phyloP scores from a whole-genome alignment of 2,113 vertebrate species.

The Serinus canaria region DNA sequence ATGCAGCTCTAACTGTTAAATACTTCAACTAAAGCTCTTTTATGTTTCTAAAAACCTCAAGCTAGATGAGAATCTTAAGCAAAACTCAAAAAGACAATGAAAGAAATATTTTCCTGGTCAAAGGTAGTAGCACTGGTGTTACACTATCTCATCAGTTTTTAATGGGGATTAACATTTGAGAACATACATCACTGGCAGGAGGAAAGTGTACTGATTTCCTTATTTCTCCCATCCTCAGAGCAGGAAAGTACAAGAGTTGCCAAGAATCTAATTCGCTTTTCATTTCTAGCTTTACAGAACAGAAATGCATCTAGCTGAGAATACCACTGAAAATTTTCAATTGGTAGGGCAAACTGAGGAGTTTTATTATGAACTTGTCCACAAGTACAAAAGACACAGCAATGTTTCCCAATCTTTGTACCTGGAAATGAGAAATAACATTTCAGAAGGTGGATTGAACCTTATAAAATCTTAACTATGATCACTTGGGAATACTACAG shows the following conservation, averaged over 20 bases:
- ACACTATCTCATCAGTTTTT: neutral
- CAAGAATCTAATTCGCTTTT: neutral
- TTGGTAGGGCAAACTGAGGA: neutral
- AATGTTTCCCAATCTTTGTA: neutral
- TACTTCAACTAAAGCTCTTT: neutral
- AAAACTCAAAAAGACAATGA: neutral
- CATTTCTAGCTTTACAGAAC: neutral
- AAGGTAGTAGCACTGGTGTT: neutral
- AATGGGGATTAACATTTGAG: neutral
- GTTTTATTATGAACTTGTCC: neutral
- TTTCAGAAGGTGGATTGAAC: neutral
- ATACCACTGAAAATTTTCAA: neutral
- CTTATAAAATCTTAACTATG: neutral
- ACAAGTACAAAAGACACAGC: neutral
- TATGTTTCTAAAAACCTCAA: neutral
- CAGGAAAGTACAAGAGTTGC: neutral
- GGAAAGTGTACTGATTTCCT: neutral
- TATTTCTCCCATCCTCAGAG: neutral
- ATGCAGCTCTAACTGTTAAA: neutral
- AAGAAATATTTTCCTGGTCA: neutral
- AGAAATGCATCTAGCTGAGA: neutral
- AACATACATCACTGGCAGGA: neutral
- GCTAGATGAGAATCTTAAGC: neutral
- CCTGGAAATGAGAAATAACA: neutral
- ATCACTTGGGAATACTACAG: neutral